Percentiles rank a stretch among this genome's conserved stretches.
Evolutionary conservation across 2,888 invertebrate genomes (phyloP).

Genomic region (Drosophila phalerata): DNA sequence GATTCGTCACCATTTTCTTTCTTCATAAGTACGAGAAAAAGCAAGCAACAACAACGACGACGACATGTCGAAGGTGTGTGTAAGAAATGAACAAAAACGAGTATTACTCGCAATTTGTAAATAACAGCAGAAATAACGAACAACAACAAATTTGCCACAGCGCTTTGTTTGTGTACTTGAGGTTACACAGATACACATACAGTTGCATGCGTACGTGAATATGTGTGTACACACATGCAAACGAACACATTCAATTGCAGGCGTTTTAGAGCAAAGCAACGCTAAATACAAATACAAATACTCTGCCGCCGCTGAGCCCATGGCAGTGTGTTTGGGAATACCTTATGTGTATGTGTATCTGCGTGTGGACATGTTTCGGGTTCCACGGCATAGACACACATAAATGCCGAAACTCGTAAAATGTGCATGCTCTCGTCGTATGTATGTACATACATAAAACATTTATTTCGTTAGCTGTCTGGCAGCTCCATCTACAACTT

Average conservation of each 20-base stretch:
- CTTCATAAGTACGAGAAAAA: conserved; percentile 36
- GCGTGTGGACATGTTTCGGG: conserved; percentile 62
- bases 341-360: conserved; percentile 22
- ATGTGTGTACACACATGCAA: not conserved
- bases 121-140: conserved; percentile 64
- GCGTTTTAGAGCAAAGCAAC: conserved; percentile 39
- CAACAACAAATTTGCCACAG: conserved; percentile 41
- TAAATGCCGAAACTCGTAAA: conserved; percentile 52
- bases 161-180: conserved; percentile 42
- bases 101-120: conserved; percentile 80
- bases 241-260: conserved; percentile 34
- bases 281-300: conserved; percentile 23
- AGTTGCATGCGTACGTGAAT: conserved; percentile 7
- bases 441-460: conserved; percentile 8
- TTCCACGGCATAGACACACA: conserved; percentile 56
- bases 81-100: conserved; percentile 63
- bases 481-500: conserved; percentile 41
- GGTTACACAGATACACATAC: conserved; percentile 33
- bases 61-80: conserved; percentile 35
- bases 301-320: conserved; percentile 52
- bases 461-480: conserved; percentile 29
- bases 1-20: conserved; percentile 74
- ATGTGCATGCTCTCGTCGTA: conserved; percentile 36
- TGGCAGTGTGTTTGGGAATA: conserved; percentile 8
- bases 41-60: conserved; percentile 20